Evolutionary conservation across 2,113 vertebrate species (phyloP), one percentile per base, ranked within the genome.

Genomic region (Thermophis baileyi): DNA sequence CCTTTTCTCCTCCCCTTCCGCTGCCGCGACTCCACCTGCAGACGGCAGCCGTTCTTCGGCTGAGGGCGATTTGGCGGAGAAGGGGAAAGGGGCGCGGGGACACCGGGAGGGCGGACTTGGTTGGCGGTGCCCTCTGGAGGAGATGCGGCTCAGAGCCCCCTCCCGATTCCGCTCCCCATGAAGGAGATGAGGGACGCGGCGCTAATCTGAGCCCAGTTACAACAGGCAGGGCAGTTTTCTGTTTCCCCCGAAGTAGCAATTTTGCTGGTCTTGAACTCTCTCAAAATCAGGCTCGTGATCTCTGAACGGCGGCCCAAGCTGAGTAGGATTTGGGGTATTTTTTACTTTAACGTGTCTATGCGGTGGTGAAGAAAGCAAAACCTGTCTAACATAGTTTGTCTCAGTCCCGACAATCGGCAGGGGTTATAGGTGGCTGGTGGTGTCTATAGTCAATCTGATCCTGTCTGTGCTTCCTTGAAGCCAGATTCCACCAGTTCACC

Each of bases 1-100:
- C 97, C 93, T 96, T 96, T 95, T 95, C 97, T 98, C 97, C 97
- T 97, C 97, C 94, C 96, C 97, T 96, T 97, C 96, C 94, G 94
- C 96, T 95, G 95, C 94, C 92, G 94, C 96, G 94, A 25, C 95
- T 95, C 95, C 95, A 92, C 94, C 94, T 96, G 96, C 95, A 94
- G 94, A 24, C 35, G 14, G 7, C 91, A 1, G 53, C 16, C 30
- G 49, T 1, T 22, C 18, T 44, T 44, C 74, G 3, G 49, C 86
- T 30, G 47, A 47, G 49, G 87, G 49, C 87, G 18, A 53, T 88
- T n/a, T 51, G 9, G 10, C 40, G 24, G 44, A 11, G 46, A 86
- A 86, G 46, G 85, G 25, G 85, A 27, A 22, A 22, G 1, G 25
- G 55, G 40, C 20, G n/a, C 51, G 6, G 2, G 51, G 86, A 7